Conservation (phyloP, 2,113 vertebrate genomes). For the Entomyzon cyanotis region DNA sequence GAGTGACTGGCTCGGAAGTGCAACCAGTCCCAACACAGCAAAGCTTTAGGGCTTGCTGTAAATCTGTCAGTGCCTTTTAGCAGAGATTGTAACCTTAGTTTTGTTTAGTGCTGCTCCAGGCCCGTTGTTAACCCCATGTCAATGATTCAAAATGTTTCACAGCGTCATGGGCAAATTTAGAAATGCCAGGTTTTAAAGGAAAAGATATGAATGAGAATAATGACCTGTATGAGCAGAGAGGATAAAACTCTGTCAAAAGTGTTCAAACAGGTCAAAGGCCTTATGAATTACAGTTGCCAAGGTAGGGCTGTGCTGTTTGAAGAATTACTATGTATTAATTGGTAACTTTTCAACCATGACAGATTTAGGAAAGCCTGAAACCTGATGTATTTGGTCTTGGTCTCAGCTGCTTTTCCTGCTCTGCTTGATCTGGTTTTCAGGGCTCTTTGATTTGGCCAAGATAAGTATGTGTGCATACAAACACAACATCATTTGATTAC, state of each 20-base stretch:
- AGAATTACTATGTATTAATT: background rate
- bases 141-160: background rate
- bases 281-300: background rate
- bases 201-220: background rate
- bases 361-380: background rate
- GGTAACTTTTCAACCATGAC: background rate
- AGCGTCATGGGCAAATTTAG: background rate
- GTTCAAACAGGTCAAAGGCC: background rate
- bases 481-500: background rate
- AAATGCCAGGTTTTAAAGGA: background rate
- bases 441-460: background rate
- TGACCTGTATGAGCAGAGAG: background rate
- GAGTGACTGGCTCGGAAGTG: background rate
- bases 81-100: slow-evolving; percentile 25
- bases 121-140: background rate
- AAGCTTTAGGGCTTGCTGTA: slow-evolving; percentile 11
- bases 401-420: background rate
- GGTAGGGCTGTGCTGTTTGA: background rate
- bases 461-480: background rate
- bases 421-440: background rate
- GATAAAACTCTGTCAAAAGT: background rate
- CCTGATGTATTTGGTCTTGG: background rate
- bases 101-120: background rate
- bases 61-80: slow-evolving; percentile 52
- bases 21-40: slow-evolving; percentile 13